Evolutionary conservation across 2,888 invertebrate species (phyloP).

Genomic region (Trachelus troglodyta): DNA sequence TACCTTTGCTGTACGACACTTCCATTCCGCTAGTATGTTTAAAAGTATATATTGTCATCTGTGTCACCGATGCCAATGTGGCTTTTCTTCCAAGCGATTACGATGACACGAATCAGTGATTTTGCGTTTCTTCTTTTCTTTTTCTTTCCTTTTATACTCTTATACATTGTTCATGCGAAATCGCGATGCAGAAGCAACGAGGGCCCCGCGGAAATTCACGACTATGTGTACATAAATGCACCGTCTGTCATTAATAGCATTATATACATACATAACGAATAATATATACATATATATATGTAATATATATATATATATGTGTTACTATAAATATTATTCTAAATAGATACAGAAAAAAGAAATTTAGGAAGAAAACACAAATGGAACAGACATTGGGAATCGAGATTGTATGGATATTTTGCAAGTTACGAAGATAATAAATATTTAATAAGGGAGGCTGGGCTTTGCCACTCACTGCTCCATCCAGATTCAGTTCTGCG

Average conservation of each 20-base stretch:
- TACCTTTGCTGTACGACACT: background rate
- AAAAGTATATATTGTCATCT: background rate
- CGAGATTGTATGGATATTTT: conserved; percentile 45
- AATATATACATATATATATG: conserved; percentile 42
- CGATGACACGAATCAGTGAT: background rate
- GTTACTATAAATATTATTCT: conserved; percentile 44
- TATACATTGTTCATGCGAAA: background rate
- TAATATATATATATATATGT: conserved; percentile 38
- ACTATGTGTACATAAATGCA: conserved; percentile 63
- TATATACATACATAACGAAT: conserved; percentile 38
- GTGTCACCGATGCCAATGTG: background rate
- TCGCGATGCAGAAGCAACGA: conserved; percentile 28
- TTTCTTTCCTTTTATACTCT: background rate
- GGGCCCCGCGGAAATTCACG: conserved; percentile 53
- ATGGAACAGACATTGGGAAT: conserved; percentile 30
- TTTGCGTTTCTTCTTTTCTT: background rate
- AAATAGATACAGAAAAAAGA: conserved; percentile 21
- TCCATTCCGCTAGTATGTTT: background rate
- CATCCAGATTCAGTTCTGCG: background rate
- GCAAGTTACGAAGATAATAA: conserved; percentile 41
- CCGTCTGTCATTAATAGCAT: conserved; percentile 59
- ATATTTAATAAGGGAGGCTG: conserved; percentile 8
- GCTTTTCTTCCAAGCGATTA: background rate
- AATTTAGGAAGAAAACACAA: conserved; percentile 29
- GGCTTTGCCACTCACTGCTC: background rate